Percentiles rank a stretch among this genome's conserved stretches.
Evolutionary conservation across 1,140 invertebrate species (phyloP).

Genomic region (Mya arenaria): DNA sequence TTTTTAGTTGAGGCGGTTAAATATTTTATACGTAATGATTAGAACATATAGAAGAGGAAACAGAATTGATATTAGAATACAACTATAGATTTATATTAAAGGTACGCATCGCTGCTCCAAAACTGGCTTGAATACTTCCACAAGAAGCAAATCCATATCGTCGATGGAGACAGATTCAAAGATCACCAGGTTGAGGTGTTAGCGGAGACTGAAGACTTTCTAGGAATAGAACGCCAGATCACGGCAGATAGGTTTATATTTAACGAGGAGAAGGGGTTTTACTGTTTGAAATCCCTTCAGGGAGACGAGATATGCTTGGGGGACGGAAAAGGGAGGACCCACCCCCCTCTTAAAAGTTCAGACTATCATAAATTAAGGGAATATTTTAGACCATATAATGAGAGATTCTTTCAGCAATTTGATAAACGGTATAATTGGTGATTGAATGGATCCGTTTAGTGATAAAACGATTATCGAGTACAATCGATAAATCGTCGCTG

Average conservation of each 20-base stretch:
- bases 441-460: no score
- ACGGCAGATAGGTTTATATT: slow-evolving; percentile 87
- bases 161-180: slow-evolving; percentile 92
- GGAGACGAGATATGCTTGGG: slow-evolving; percentile 85
- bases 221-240: slow-evolving; percentile 90
- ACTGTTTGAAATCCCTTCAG: slow-evolving; percentile 69
- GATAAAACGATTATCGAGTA: no score
- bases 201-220: slow-evolving; percentile 90
- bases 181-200: slow-evolving; percentile 92
- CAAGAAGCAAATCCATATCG: slow-evolving; percentile 89
- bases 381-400: slow-evolving; percentile 93
- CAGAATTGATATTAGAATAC: slow-evolving; percentile 2
- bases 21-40: slow-evolving; percentile 2
- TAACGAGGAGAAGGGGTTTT: slow-evolving; percentile 78
- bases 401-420: slow-evolving; percentile 61
- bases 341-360: slow-evolving; percentile 89
- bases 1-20: background rate
- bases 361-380: slow-evolving; percentile 88
- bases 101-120: slow-evolving; percentile 4
- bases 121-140: slow-evolving; percentile 92
- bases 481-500: no score
- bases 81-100: background rate
- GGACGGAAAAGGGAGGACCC: slow-evolving; percentile 93
- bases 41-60: background rate
- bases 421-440: slow-evolving; percentile 56